Percentiles rank a stretch among this genome's conserved stretches.
Evolutionary conservation across 1,140 invertebrate genomes (phyloP).

Genomic region (Sarcophaga peregrina): DNA sequence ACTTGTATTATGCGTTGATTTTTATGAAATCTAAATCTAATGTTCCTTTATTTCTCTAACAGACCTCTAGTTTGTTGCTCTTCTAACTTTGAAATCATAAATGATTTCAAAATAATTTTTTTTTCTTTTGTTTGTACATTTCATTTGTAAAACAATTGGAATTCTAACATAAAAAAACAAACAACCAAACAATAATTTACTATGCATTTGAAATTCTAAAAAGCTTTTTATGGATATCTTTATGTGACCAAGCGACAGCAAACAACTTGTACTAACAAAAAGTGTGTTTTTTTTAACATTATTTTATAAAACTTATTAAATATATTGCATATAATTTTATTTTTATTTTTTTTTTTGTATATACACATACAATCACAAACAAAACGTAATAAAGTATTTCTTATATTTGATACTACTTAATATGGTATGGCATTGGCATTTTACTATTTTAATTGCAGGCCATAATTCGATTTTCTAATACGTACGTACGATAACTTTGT

Average conservation of each 20-base stretch:
- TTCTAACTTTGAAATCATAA: not conserved
- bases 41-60: constrained; percentile 20
- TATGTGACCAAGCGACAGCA: constrained; percentile 5
- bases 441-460: no score
- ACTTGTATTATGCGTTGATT: constrained; percentile 32
- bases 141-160: not conserved
- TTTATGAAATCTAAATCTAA: constrained; percentile 36
- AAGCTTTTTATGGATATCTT: not conserved
- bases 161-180: not conserved
- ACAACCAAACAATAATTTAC: not conserved
- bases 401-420: constrained; percentile 45
- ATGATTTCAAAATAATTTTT: not conserved
- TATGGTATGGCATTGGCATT: not conserved
- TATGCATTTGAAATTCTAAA: not conserved
- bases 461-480: no score
- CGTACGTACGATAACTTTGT: no score
- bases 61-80: not conserved
- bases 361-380: constrained; percentile 27
- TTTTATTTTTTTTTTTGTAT: constrained; percentile 40
- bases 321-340: constrained; percentile 35
- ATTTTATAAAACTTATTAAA: constrained; percentile 42
- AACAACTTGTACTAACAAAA: constrained; percentile 40
- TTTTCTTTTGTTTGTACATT: not conserved
- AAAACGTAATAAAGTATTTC: constrained; percentile 44
- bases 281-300: constrained; percentile 37